These are phyloP conservation scores for Sussaba pulchella DNA, from an alignment of 2,888 invertebrate genomes.

Conservation along the genomic window DNA sequence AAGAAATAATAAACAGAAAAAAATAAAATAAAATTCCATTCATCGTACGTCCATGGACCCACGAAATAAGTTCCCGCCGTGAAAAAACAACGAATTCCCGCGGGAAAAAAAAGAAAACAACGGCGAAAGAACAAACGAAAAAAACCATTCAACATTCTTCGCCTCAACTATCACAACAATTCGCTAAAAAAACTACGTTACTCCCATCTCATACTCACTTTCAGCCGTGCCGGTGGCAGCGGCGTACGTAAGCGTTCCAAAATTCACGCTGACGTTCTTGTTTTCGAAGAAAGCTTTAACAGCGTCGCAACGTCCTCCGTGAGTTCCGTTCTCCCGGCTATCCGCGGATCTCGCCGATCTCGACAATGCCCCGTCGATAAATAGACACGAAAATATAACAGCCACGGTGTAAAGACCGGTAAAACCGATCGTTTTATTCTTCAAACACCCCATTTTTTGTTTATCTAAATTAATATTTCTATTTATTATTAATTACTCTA, in stretches of 20 bases:
- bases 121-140: neutral
- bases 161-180: neutral
- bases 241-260: constrained; percentile 55
- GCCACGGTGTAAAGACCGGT: constrained; percentile 57
- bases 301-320: constrained; percentile 70
- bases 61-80: too few relatives aligned
- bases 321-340: constrained; percentile 62
- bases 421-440: constrained; percentile 50
- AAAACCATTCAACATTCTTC: neutral
- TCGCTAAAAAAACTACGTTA: neutral
- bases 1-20: too few relatives aligned
- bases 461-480: neutral
- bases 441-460: constrained; percentile 55
- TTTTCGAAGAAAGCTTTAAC: constrained; percentile 77
- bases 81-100: too few relatives aligned
- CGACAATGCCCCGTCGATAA: constrained; percentile 72
- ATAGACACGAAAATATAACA: constrained; percentile 64
- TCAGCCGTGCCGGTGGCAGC: constrained; percentile 63
- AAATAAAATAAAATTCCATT: too few relatives aligned
- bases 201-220: constrained; percentile 75
- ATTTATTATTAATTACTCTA: too few relatives aligned
- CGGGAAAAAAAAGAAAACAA: too few relatives aligned
- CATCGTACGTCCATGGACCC: too few relatives aligned
- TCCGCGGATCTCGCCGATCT: constrained; percentile 73
- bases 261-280: constrained; percentile 75